A percentile compares a stretch with the other conserved stretches of the same genome.
phyloP scores from a whole-genome alignment of 2,797 vertebrate species.

The Eulemur coronatus region DNA sequence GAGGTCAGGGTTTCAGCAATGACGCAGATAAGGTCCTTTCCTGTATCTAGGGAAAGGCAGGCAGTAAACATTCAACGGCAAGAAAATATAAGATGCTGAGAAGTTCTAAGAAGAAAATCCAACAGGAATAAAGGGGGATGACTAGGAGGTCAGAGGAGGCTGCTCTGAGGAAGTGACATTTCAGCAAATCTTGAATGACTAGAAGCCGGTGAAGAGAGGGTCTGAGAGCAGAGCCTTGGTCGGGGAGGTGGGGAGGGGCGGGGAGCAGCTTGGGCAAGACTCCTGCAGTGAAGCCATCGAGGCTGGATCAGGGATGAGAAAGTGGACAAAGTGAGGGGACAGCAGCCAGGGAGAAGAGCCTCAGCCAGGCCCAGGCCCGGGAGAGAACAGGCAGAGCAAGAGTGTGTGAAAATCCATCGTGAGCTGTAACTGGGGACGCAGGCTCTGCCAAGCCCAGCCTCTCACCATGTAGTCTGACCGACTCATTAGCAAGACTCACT shows the following conservation, averaged over 20 bases:
- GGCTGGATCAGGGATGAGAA: background rate
- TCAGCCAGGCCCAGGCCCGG: background rate
- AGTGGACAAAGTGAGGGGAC: background rate
- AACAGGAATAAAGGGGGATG: background rate
- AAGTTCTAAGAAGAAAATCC: background rate
- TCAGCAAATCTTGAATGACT: background rate
- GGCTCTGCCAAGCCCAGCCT: background rate
- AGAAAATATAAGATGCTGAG: background rate
- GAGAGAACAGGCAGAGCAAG: background rate
- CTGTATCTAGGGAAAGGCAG: background rate
- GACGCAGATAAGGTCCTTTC: background rate
- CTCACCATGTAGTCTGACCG: background rate
- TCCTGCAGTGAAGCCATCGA: background rate
- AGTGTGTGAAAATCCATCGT: background rate
- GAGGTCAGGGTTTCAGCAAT: background rate
- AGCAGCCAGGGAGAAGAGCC: fast-evolving
- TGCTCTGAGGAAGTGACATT: background rate
- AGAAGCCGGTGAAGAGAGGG: background rate
- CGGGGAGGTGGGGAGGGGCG: no score
- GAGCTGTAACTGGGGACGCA: background rate
- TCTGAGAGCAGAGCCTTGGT: background rate
- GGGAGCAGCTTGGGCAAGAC: background rate
- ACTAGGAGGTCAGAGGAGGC: no score
- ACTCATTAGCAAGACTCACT: background rate
- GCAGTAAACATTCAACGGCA: background rate